These are phyloP conservation scores for Dendrolimus kikuchii DNA, from an alignment of 1,140 invertebrate genomes.

Conservation along the genomic window DNA sequence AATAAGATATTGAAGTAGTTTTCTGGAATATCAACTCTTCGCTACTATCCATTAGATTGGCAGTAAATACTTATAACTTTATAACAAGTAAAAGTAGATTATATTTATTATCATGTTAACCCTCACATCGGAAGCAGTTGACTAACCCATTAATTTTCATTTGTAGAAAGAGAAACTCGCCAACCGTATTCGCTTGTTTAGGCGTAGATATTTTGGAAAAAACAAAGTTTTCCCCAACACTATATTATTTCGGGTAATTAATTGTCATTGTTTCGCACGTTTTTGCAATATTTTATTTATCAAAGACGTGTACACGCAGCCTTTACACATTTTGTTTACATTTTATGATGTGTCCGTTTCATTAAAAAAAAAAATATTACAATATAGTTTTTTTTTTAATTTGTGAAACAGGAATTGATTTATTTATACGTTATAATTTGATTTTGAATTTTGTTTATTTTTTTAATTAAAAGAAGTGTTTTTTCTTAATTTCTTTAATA, in stretches of 20 bases:
- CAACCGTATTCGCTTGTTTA: constrained; percentile 64
- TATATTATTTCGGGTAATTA: constrained; percentile 59
- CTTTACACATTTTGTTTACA: constrained; percentile 6
- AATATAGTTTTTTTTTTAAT: too few relatives aligned
- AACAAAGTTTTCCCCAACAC: constrained; percentile 58
- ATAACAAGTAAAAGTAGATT: constrained; percentile 1
- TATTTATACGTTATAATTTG: too few relatives aligned
- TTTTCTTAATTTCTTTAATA: constrained; percentile 49
- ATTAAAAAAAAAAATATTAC: too few relatives aligned
- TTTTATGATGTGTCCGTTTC: too few relatives aligned
- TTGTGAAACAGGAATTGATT: too few relatives aligned
- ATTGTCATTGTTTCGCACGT: constrained; percentile 44
- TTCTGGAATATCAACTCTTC: too few relatives aligned
- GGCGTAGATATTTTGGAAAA: constrained; percentile 66
- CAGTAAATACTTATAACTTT: background rate
- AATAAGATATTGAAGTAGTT: too few relatives aligned
- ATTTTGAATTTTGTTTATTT: too few relatives aligned
- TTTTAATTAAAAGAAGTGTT: too few relatives aligned
- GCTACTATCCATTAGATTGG: too few relatives aligned
- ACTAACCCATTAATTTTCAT: constrained; percentile 49
- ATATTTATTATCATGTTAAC: constrained; percentile 12
- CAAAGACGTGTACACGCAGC: constrained; percentile 14
- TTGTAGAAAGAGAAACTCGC: constrained; percentile 64
- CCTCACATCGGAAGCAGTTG: constrained; percentile 3
- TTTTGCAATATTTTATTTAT: constrained; percentile 21